Evolutionary conservation across 1,140 invertebrate species (phyloP).

Genomic region (Bombyx mandarina): DNA sequence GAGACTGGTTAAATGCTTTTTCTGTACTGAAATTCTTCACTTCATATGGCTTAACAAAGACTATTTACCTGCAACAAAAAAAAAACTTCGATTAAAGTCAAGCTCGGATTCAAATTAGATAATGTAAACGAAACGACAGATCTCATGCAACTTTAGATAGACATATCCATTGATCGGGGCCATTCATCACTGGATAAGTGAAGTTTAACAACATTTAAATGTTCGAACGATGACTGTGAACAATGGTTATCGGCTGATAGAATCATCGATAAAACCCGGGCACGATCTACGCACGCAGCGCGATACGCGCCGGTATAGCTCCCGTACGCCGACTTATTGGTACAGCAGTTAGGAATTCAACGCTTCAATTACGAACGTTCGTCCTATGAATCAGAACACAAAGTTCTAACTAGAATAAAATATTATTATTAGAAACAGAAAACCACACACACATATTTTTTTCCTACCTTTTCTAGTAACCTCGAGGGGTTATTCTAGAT

Average conservation of each 20-base stretch:
- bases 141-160: slow-evolving; percentile 33
- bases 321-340: no score
- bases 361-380: no score
- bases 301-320: no score
- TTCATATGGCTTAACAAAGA: not conserved
- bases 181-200: slow-evolving; percentile 34
- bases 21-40: not conserved
- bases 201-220: slow-evolving; percentile 39
- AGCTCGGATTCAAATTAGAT: slow-evolving; percentile 13
- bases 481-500: no score
- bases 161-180: slow-evolving; percentile 25
- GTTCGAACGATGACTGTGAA: slow-evolving; percentile 27
- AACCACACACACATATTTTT: no score
- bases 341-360: no score
- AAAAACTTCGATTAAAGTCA: not conserved
- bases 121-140: slow-evolving; percentile 4
- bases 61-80: not conserved
- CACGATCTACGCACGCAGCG: slow-evolving; percentile 16
- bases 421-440: no score
- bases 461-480: no score
- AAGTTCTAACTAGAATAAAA: no score
- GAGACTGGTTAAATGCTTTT: no score
- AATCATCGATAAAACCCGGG: slow-evolving; percentile 28
- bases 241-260: slow-evolving; percentile 35
- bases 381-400: no score